These are phyloP conservation scores for Pteropus alecto DNA, from an alignment of 2,113 vertebrate species.

Conservation along the genomic window DNA sequence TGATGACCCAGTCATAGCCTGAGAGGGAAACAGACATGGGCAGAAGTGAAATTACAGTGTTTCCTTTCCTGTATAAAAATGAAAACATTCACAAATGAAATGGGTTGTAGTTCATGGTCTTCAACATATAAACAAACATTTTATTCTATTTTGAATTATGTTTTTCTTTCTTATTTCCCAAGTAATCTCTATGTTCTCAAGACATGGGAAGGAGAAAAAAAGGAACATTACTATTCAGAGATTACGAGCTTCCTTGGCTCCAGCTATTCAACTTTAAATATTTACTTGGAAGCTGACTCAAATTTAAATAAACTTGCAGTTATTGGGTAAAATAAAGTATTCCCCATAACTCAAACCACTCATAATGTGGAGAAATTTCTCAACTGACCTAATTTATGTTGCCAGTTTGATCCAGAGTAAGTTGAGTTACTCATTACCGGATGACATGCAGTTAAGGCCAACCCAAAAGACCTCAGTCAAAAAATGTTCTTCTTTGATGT, in stretches of 20 bases:
- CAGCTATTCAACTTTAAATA: conserved; percentile 65
- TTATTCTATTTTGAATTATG: conserved; percentile 40
- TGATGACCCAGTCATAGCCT: background rate
- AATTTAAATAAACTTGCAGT: conserved; percentile 77
- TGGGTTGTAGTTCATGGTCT: background rate
- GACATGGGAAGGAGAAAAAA: background rate
- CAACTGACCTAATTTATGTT: conserved; percentile 76
- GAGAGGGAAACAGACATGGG: background rate
- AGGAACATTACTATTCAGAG: background rate
- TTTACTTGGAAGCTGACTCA: conserved; percentile 75
- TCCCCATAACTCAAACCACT: conserved; percentile 64
- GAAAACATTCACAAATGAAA: background rate
- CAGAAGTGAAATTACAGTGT: background rate
- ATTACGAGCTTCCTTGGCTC: conserved; percentile 57
- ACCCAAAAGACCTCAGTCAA: conserved; percentile 74
- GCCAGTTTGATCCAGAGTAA: conserved; percentile 74
- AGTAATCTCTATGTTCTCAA: background rate
- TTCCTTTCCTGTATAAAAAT: conserved; percentile 46
- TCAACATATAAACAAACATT: background rate
- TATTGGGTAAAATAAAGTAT: conserved; percentile 64
- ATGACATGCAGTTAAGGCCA: conserved; percentile 58
- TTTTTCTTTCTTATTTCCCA: conserved; percentile 33
- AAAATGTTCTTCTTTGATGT: conserved; percentile 80
- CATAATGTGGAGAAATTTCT: conserved; percentile 72
- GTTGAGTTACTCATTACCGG: conserved; percentile 70